phyloP scores from a whole-genome alignment of 1,140 invertebrate species.

The Physella acuta region DNA sequence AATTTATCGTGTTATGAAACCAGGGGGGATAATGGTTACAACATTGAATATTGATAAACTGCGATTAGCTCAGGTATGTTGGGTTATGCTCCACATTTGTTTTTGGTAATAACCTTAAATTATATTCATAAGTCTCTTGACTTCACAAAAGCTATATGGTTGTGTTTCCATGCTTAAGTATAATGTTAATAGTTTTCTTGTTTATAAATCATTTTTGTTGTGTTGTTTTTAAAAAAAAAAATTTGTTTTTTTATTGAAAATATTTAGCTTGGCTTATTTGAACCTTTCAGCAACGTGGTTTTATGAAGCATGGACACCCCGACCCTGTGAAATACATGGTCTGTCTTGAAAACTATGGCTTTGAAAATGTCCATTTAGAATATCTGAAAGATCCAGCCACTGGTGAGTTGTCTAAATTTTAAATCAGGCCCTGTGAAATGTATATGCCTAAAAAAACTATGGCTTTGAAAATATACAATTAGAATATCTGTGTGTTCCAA shows the following conservation, averaged over 20 bases:
- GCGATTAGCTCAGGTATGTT: background rate
- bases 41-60: slow-evolving; percentile 24
- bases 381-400: slow-evolving; percentile 24
- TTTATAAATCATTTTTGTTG: too few species aligned
- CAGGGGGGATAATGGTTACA: slow-evolving; percentile 42
- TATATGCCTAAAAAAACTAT: background rate
- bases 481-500: background rate
- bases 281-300: slow-evolving; percentile 27
- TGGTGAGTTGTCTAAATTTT: background rate
- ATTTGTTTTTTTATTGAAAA: too few species aligned
- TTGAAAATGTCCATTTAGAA: slow-evolving; percentile 38
- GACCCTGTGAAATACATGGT: slow-evolving; percentile 40
- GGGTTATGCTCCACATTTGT: background rate
- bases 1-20: slow-evolving; percentile 44
- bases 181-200: too few species aligned
- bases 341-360: slow-evolving; percentile 35
- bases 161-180: too few species aligned
- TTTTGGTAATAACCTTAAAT: too few species aligned
- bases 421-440: background rate
- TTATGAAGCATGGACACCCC: slow-evolving; percentile 33
- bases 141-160: too few species aligned
- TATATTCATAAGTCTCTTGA: too few species aligned
- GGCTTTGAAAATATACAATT: background rate
- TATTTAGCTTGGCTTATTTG: too few species aligned
- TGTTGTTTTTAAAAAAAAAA: too few species aligned